Evolutionary conservation across 2,888 invertebrate species (phyloP).

Genomic region (Listrodromus nycthemerus): DNA sequence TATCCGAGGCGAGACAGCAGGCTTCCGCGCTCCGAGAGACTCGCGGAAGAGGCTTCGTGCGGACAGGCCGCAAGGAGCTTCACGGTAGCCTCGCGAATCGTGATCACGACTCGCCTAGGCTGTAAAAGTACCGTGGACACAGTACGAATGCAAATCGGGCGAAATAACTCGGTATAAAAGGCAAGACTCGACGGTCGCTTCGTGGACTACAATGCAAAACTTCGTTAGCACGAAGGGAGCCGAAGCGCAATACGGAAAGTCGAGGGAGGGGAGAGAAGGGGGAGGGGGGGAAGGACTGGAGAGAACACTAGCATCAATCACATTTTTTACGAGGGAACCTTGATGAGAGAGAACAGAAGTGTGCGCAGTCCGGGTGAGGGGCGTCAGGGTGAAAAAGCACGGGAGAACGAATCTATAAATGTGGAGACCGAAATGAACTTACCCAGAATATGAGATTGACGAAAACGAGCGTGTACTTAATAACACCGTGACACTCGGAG

Average conservation of each 20-base stretch:
- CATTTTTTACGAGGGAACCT: constrained; percentile 18
- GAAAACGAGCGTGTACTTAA: constrained; percentile 90
- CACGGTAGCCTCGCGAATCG: constrained; percentile 47
- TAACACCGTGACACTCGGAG: constrained; percentile 89
- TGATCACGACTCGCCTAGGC: constrained; percentile 55
- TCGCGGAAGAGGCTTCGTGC: neutral
- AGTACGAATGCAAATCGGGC: constrained; percentile 61
- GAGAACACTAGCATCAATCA: constrained; percentile 32
- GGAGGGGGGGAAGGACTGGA: constrained; percentile 3
- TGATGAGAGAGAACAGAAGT: constrained; percentile 48
- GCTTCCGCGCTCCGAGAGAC: neutral
- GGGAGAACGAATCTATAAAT: neutral
- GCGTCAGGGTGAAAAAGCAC: neutral
- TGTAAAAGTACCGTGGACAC: constrained; percentile 21
- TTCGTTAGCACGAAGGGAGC: constrained; percentile 18
- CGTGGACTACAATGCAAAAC: constrained; percentile 19
- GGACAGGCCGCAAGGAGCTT: neutral
- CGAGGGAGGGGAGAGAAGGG: neutral
- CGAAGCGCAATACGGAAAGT: neutral
- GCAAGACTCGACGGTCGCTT: constrained; percentile 4
- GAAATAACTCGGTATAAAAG: constrained; percentile 14
- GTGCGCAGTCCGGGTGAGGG: neutral
- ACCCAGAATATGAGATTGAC: constrained; percentile 91
- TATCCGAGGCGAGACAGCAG: neutral
- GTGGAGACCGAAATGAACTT: constrained; percentile 81